These are phyloP conservation scores for Polymixis flavicincta DNA, from an alignment of 2,888 invertebrate species.

Conservation along the genomic window DNA sequence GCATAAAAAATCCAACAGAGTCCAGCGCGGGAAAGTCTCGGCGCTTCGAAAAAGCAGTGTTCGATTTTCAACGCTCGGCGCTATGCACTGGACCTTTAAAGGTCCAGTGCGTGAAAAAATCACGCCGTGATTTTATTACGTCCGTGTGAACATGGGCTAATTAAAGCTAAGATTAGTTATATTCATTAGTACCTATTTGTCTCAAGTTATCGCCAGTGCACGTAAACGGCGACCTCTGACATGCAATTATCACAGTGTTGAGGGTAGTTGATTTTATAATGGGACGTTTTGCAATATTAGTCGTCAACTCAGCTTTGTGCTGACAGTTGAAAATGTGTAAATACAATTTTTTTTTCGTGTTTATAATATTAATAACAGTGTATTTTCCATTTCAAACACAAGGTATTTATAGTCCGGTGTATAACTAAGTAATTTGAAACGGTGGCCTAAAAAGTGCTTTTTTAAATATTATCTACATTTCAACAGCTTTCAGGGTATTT, in stretches of 20 bases:
- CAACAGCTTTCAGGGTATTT: conserved; percentile 80
- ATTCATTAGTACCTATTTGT: conserved; percentile 46
- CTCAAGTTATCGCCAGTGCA: conserved; percentile 46
- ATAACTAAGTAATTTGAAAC: background rate
- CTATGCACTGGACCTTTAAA: too few relatives aligned
- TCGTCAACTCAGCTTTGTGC: conserved; percentile 26
- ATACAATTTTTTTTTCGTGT: conserved; percentile 37
- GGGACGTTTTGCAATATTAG: conserved; percentile 10
- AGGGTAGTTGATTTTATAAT: conserved; percentile 70
- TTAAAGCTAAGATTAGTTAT: conserved; percentile 35
- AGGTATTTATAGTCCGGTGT: conserved; percentile 48
- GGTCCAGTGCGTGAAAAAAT: too few relatives aligned
- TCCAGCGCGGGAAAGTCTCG: too few relatives aligned
- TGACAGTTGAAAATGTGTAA: conserved; percentile 66
- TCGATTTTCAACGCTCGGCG: too few relatives aligned
- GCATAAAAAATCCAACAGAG: too few relatives aligned
- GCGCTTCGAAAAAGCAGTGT: too few relatives aligned
- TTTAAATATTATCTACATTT: conserved; percentile 38
- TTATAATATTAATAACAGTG: conserved; percentile 46
- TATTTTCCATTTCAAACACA: conserved; percentile 28
- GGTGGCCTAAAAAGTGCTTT: background rate
- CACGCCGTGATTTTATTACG: too few relatives aligned
- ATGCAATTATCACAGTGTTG: conserved; percentile 63
- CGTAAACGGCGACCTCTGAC: conserved; percentile 54
- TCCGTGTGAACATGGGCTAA: background rate